These are phyloP conservation scores for Drosophila asahinai DNA, from an alignment of 1,140 invertebrate genomes.

Conservation along the genomic window DNA sequence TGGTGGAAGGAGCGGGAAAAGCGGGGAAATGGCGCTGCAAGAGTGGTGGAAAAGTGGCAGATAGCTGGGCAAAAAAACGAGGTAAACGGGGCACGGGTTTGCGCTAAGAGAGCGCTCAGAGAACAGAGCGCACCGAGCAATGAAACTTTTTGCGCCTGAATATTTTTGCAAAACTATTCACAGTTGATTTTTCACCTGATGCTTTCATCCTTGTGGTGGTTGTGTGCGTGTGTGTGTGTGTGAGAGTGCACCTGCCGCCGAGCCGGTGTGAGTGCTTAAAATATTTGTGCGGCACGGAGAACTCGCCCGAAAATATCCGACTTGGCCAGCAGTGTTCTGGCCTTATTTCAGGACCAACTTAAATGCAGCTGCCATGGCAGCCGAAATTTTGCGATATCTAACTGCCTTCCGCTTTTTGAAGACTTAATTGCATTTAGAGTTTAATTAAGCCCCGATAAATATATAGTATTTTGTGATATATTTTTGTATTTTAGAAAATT, in stretches of 20 bases:
- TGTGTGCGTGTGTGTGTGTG: not conserved
- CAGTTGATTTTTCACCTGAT: conserved; percentile 84
- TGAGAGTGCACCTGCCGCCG: conserved; percentile 16
- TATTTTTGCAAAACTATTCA: conserved; percentile 81
- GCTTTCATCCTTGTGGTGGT: conserved; percentile 55
- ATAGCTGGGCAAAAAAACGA: conserved; percentile 4
- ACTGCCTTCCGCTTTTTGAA: conserved; percentile 1
- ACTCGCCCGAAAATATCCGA: conserved; percentile 40
- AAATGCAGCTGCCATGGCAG: conserved; percentile 40
- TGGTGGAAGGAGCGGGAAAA: conserved; percentile 4
- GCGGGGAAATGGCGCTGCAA: not conserved
- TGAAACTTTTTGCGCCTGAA: conserved; percentile 81
- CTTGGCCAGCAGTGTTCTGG: conserved; percentile 34
- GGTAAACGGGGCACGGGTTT: not conserved
- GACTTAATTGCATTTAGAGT: not conserved
- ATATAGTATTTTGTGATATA: too few relatives aligned
- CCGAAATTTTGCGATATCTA: conserved; percentile 7
- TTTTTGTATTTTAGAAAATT: too few relatives aligned
- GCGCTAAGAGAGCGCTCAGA: conserved; percentile 31
- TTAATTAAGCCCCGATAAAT: too few relatives aligned
- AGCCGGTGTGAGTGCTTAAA: conserved; percentile 65
- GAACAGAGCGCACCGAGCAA: conserved; percentile 52
- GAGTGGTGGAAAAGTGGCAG: conserved; percentile 16
- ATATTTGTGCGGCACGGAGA: conserved; percentile 66
- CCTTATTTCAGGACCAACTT: conserved; percentile 52